Base-by-base conservation (phyloP, 2,797 vertebrate species). In the Pithecia hirsuta region DNA sequence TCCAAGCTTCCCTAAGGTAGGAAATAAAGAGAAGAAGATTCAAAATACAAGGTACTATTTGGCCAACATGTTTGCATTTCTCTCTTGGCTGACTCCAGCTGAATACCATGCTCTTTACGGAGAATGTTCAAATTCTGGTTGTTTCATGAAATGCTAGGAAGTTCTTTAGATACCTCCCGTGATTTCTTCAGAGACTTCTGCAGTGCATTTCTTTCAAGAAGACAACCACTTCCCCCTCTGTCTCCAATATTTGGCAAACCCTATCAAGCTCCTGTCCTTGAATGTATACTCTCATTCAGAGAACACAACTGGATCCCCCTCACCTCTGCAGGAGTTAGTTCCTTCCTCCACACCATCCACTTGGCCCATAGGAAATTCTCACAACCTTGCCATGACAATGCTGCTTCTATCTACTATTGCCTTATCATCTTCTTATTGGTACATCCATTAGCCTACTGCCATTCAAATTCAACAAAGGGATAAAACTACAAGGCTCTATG, bases 271-370 rank as follows among this genome's bases (percentile, higher is more conserved):
- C 44, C 61, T 84, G 7, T 7, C 4, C 13, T 50, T 78, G 50
- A 52, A 5, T 2, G 7, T 24, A 15, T 5, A 30, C 13, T 5
- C 7, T 74, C 44, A 57, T 14, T 24, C 24, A 44, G 50, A 74
- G 2, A 13, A 28, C 7, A 28, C 0, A 79, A 13, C 33, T 14
- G 2, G 4, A 15, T 30, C 9, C 24, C 5, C 39, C 4, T 80
- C 50, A 36, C 39, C 26, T 59, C 44, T 64, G 46, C 10, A 24
- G 11, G 14, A 28, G 36, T 1, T 52, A 20, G 13, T 1, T 24
- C 19, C 20, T 72, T 44, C 20, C 13, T 64, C 59, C 30, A n/a
- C 15, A 22, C 15, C 33, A 74, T 3, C 70, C 33, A 26, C 7
- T 30, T 36, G 41, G 13, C 11, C 13, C 4, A 19, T n/a, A 11